phyloP scores from a whole-genome alignment of 2,888 invertebrate species.

The Notodonta dromedarius region DNA sequence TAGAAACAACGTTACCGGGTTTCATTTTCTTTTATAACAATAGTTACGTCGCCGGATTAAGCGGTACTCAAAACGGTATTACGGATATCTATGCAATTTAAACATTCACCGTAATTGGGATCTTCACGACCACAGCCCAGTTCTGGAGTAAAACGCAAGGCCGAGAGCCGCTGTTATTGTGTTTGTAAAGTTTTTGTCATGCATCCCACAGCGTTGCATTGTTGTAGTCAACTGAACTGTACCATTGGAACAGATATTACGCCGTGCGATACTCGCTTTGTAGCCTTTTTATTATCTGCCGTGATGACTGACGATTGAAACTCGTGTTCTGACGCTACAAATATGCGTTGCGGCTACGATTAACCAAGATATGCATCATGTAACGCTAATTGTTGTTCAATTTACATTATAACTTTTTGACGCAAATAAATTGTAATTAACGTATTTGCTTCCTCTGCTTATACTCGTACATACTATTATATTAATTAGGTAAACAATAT shows the following conservation, averaged over 20 bases:
- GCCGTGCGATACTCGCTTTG: constrained; percentile 72
- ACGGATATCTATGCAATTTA: constrained; percentile 67
- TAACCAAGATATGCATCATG: constrained; percentile 50
- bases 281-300: constrained; percentile 58
- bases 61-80: constrained; percentile 76
- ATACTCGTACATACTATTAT: too few species aligned
- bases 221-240: constrained; percentile 66
- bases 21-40: constrained; percentile 50
- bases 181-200: constrained; percentile 72
- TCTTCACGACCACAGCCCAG: constrained; percentile 73
- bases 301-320: constrained; percentile 68
- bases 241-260: constrained; percentile 70
- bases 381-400: constrained; percentile 48
- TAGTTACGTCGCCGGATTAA: constrained; percentile 61
- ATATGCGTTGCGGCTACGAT: constrained; percentile 57
- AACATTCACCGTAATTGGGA: constrained; percentile 60
- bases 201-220: constrained; percentile 71
- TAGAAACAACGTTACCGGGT: constrained; percentile 30
- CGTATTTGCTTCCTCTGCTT: background rate
- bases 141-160: constrained; percentile 72
- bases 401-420: constrained; percentile 45
- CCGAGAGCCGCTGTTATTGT: constrained; percentile 72
- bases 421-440: constrained; percentile 36
- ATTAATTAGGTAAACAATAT: too few species aligned
- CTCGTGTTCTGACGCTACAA: constrained; percentile 61